A percentile compares a stretch with the other conserved stretches of the same genome.
Evolutionary conservation across 2,797 vertebrate species (phyloP).

Genomic region (Muscicapa comitata): DNA sequence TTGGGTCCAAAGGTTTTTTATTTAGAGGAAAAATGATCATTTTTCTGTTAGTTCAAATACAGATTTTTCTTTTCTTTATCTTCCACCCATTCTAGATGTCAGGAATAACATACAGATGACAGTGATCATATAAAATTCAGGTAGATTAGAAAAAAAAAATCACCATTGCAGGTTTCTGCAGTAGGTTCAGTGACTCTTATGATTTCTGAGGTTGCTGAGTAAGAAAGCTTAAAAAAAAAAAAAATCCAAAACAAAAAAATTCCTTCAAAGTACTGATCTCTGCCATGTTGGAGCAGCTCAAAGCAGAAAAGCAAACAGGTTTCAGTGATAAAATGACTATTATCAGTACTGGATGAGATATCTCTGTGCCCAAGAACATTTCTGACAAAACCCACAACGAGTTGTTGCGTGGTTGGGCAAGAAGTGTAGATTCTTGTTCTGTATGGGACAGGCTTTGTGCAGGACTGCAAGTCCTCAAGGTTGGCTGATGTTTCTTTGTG

Average conservation of each 20-base stretch:
- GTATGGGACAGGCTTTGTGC: not conserved
- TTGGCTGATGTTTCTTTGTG: not conserved
- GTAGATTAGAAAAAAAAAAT: not conserved
- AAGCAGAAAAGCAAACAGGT: not conserved
- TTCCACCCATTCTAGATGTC: not conserved
- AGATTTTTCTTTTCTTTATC: not conserved
- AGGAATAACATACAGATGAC: not conserved
- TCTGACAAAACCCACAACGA: not conserved
- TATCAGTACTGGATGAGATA: not conserved
- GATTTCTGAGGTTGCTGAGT: not conserved
- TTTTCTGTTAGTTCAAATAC: not conserved
- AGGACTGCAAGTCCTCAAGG: not conserved
- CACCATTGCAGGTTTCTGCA: not conserved
- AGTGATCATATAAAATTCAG: not conserved
- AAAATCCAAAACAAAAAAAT: not conserved
- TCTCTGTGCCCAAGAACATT: not conserved
- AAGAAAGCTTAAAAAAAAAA: not conserved
- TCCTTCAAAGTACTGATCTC: not conserved
- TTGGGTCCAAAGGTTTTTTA: not conserved
- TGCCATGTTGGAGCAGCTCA: not conserved
- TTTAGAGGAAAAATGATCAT: not conserved
- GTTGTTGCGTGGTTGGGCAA: not conserved
- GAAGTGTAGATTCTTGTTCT: not conserved
- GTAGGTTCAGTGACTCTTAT: not conserved
- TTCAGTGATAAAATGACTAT: not conserved